Percentiles rank a stretch among this genome's conserved stretches.
Conservation (phyloP, 1,140 invertebrate genomes). For the Drosophila sucinea region DNA sequence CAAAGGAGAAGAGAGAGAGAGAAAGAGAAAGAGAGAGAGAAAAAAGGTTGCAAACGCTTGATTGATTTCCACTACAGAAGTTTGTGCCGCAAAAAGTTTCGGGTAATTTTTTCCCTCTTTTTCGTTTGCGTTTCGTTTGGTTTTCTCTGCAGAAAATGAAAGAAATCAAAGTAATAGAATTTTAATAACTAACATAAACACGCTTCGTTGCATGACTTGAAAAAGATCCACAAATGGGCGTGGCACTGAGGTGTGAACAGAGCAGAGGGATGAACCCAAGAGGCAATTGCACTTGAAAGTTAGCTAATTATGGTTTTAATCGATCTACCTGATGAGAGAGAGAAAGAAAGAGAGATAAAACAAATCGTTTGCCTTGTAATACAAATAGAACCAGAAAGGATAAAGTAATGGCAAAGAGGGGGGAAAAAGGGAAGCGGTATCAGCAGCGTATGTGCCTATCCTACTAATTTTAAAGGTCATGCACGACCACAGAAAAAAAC, state of each 20-base stretch:
- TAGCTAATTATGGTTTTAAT: conserved; percentile 75
- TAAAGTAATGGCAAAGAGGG: not conserved
- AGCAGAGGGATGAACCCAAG: not conserved
- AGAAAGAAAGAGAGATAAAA: not conserved
- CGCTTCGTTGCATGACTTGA: conserved; percentile 55
- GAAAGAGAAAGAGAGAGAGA: no score
- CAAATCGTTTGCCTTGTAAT: conserved; percentile 41
- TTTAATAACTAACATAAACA: conserved; percentile 74
- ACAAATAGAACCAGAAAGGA: conserved; percentile 15
- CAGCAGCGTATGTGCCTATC: not conserved
- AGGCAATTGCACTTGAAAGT: conserved; percentile 50
- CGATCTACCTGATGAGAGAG: conserved; percentile 35
- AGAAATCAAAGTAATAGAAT: conserved; percentile 73
- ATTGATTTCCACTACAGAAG: conserved; percentile 69
- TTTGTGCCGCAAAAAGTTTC: conserved; percentile 60
- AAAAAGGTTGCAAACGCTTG: conserved; percentile 55
- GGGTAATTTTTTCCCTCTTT: no score
- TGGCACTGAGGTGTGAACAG: conserved; percentile 44
- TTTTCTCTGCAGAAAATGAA: conserved; percentile 22
- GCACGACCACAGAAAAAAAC: not conserved
- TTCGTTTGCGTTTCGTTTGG: conserved; percentile 45
- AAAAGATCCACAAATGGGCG: conserved; percentile 35
- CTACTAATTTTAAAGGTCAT: conserved; percentile 4
- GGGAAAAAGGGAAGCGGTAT: no score
- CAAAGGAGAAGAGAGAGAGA: not conserved